Evolutionary conservation across 2,888 invertebrate species (phyloP).

Genomic region (Leptura quadrifasciata): DNA sequence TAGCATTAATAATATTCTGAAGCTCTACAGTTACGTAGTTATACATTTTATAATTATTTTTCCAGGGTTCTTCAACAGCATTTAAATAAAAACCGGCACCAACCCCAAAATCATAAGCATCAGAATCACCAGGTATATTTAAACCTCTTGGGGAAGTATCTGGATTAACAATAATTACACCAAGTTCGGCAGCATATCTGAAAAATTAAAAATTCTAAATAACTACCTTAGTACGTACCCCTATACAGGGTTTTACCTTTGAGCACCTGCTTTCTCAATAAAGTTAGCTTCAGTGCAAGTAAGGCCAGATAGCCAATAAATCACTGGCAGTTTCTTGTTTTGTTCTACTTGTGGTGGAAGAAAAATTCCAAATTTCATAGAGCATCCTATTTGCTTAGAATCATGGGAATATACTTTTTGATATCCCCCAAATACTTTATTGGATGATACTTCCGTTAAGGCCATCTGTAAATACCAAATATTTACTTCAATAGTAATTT

Average conservation of each 20-base stretch:
- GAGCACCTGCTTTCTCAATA: slow-evolving; percentile 95
- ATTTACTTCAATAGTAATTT: not conserved
- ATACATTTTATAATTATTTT: slow-evolving; percentile 94
- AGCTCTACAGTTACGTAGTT: slow-evolving; percentile 94
- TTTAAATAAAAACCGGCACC: slow-evolving; percentile 98
- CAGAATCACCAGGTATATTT: slow-evolving; percentile 93
- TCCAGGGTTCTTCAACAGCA: slow-evolving; percentile 94
- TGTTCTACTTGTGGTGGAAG: slow-evolving; percentile 87
- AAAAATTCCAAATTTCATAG: slow-evolving; percentile 95
- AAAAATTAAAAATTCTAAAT: slow-evolving; percentile 32
- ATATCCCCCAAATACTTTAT: slow-evolving; percentile 87
- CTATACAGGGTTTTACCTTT: slow-evolving; percentile 75
- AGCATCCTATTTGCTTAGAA: slow-evolving; percentile 87
- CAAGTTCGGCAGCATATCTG: slow-evolving; percentile 88
- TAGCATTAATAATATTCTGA: slow-evolving; percentile 82
- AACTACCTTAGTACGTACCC: not conserved
- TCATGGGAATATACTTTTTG: slow-evolving; percentile 91
- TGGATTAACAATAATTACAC: slow-evolving; percentile 92
- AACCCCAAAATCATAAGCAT: slow-evolving; percentile 94
- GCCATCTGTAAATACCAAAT: slow-evolving; percentile 61
- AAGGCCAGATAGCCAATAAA: slow-evolving; percentile 94
- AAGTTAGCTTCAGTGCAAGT: slow-evolving; percentile 97
- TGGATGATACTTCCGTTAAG: slow-evolving; percentile 79
- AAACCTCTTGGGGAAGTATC: slow-evolving; percentile 97
- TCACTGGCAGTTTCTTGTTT: slow-evolving; percentile 82